Evolutionary conservation across 2,888 invertebrate species (phyloP).

Genomic region (Cynaeus angustus): DNA sequence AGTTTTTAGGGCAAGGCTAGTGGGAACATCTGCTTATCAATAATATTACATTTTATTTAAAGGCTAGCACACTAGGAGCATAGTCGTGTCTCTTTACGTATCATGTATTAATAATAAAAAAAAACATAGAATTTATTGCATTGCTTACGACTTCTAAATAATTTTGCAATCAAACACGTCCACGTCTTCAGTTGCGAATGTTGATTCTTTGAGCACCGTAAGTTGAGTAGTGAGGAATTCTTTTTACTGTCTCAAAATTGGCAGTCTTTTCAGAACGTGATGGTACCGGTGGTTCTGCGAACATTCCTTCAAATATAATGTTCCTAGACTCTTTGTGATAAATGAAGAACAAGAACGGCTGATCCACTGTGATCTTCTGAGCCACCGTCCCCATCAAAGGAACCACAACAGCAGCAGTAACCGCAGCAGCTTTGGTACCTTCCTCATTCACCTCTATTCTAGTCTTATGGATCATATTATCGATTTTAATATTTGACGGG

Average conservation of each 20-base stretch:
- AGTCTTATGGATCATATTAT: constrained; percentile 77
- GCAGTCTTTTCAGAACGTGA: constrained; percentile 1
- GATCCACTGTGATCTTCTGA: constrained; percentile 74
- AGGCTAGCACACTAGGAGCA: not conserved
- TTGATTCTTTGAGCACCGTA: constrained; percentile 7
- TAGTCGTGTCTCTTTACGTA: constrained; percentile 16
- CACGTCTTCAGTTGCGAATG: constrained; percentile 12
- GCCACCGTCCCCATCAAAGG: constrained; percentile 76
- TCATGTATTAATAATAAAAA: constrained; percentile 37
- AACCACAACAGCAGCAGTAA: constrained; percentile 75
- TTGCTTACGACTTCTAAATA: constrained; percentile 1
- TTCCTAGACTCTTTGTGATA: constrained; percentile 74
- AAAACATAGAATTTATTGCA: constrained; percentile 30
- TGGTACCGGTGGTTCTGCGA: constrained; percentile 71
- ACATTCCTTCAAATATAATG: constrained; percentile 79
- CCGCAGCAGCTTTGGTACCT: constrained; percentile 80
- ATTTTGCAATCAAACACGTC: constrained; percentile 8
- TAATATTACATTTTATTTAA: no score
- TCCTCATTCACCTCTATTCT: constrained; percentile 79
- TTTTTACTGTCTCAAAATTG: no score
- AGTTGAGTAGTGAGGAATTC: not conserved
- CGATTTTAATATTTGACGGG: constrained; percentile 70
- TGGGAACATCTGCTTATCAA: not conserved
- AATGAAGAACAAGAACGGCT: constrained; percentile 80
- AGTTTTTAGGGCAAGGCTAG: constrained; percentile 32